Percentiles rank a stretch among this genome's conserved stretches.
phyloP scores from a whole-genome alignment of 2,113 vertebrate genomes.

The Lampris megalopsis region DNA sequence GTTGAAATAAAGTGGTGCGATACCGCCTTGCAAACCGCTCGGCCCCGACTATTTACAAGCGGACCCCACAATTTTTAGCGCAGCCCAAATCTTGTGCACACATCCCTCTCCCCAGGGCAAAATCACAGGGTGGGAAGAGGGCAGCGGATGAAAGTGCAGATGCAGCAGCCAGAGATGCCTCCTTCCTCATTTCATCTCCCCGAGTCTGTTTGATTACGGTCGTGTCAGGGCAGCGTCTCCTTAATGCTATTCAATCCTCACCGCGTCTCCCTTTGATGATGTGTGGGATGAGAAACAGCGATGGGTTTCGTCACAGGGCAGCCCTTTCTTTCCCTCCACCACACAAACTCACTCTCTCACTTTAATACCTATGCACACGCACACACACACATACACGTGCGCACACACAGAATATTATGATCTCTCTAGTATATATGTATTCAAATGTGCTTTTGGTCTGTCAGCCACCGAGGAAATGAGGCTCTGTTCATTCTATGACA shows the following conservation, averaged over 20 bases:
- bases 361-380: neutral
- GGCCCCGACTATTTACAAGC: conserved; percentile 40
- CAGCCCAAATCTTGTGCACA: conserved; percentile 36
- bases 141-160: conserved; percentile 72
- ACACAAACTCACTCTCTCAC: conserved; percentile 6
- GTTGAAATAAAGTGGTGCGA: neutral
- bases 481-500: neutral
- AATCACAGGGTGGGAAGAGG: conserved; percentile 56
- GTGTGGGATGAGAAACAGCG: conserved; percentile 44
- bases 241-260: conserved; percentile 71
- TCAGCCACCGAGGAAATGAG: conserved; percentile 35
- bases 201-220: conserved; percentile 69
- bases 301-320: conserved; percentile 62
- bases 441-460: conserved; percentile 21
- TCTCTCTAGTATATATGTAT: conserved; percentile 26
- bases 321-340: conserved; percentile 3
- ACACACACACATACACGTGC: neutral
- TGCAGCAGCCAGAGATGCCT: conserved; percentile 61
- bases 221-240: conserved; percentile 61
- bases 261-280: conserved; percentile 69
- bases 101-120: conserved; percentile 44
- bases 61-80: conserved; percentile 8
- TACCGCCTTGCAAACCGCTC: conserved; percentile 11
- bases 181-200: conserved; percentile 65
- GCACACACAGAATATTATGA: conserved; percentile 4